Conservation (phyloP, 2,113 vertebrate species). For the Stegostoma tigrinum region DNA sequence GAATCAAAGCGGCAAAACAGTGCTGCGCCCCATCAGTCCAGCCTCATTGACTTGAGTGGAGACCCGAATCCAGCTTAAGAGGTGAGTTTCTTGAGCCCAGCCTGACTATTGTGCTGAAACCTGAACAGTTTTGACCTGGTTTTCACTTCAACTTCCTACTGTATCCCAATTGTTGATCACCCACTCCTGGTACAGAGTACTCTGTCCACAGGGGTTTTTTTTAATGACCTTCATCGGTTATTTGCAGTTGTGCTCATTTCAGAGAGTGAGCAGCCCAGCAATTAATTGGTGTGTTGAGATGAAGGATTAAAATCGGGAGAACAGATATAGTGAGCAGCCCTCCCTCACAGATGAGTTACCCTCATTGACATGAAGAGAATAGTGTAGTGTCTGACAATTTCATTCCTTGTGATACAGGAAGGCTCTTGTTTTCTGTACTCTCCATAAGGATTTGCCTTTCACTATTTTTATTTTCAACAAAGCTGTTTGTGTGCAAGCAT, state of each 20-base stretch:
- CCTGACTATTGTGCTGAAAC: background rate
- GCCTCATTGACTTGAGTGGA: background rate
- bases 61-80: background rate
- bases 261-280: background rate
- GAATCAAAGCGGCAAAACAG: background rate
- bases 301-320: background rate
- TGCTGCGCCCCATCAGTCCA: background rate
- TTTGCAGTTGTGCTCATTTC: background rate
- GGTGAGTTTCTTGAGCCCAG: background rate
- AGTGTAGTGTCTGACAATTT: background rate
- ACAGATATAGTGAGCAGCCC: background rate
- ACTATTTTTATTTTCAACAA: background rate
- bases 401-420: background rate
- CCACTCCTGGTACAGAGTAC: background rate
- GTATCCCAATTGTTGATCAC: background rate
- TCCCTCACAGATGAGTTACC: background rate
- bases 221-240: background rate
- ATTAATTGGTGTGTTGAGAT: background rate
- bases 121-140: background rate
- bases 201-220: background rate
- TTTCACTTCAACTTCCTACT: background rate
- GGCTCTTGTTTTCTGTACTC: background rate
- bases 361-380: background rate
- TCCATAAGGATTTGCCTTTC: too few species aligned
- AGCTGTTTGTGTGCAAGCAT: background rate